Evolutionary conservation across 2,888 invertebrate species (phyloP).

Genomic region (Atherix ibis): DNA sequence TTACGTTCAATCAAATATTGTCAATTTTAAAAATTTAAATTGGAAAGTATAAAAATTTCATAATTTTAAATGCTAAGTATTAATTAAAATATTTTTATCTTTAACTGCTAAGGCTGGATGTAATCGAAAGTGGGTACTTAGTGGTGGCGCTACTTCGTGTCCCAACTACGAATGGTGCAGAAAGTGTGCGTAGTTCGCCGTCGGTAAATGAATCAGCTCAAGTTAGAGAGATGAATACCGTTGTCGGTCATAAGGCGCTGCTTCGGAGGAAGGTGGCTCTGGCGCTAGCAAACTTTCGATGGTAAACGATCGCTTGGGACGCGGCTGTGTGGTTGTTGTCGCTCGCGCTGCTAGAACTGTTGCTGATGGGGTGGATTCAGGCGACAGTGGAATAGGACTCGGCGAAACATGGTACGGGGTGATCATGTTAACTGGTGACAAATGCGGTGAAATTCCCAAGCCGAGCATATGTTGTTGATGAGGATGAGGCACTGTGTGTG

Average conservation of each 20-base stretch:
- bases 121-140: background rate
- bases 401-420: background rate
- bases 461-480: background rate
- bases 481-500: background rate
- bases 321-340: no score
- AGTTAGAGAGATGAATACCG: no score
- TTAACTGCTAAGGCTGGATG: conserved; percentile 1
- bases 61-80: no score
- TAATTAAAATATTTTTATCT: no score
- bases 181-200: conserved; percentile 1
- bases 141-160: conserved; percentile 1
- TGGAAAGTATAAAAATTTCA: no score
- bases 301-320: conserved; percentile 58
- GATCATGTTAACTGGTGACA: background rate
- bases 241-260: background rate
- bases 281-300: conserved; percentile 75
- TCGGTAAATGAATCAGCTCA: no score
- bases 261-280: conserved; percentile 23
- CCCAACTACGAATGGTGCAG: background rate
- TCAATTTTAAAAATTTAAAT: no score
- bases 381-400: background rate
- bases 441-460: background rate
- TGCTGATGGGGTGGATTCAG: background rate
- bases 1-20: no score
- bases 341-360: no score